Evolutionary conservation across 2,888 invertebrate genomes (phyloP).

Genomic region (Cyrtodaria siliqua): DNA sequence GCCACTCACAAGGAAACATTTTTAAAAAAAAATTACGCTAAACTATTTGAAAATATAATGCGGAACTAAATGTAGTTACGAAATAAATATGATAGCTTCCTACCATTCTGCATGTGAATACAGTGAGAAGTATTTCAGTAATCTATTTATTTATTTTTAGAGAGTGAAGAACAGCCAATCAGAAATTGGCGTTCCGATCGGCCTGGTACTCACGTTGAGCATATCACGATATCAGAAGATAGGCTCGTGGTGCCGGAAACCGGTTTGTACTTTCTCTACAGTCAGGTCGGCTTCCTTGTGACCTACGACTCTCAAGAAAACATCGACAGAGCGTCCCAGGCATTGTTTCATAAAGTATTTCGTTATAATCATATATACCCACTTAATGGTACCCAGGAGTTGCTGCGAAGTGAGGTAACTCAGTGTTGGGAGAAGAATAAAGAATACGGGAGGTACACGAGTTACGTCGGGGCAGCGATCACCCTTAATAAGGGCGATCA

Average conservation of each 20-base stretch:
- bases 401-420: conserved; percentile 64
- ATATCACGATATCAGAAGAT: conserved; percentile 49
- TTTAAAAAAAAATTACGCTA: no score
- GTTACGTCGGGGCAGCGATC: conserved; percentile 64
- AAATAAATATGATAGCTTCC: no score
- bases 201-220: conserved; percentile 50
- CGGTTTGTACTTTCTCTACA: conserved; percentile 69
- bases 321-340: conserved; percentile 23
- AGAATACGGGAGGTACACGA: conserved; percentile 65
- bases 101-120: no score
- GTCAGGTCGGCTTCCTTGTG: conserved; percentile 66
- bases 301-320: conserved; percentile 40
- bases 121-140: neutral
- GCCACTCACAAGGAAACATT: no score
- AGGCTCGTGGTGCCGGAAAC: conserved; percentile 59
- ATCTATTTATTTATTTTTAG: neutral
- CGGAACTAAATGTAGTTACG: no score
- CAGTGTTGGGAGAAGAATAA: conserved; percentile 67
- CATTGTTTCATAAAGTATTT: conserved; percentile 66
- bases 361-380: conserved; percentile 66
- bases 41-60: no score
- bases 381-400: conserved; percentile 58
- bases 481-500: conserved; percentile 61
- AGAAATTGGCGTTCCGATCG: conserved; percentile 45
- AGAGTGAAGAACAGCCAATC: conserved; percentile 37